Conservation (phyloP, 2,113 vertebrate genomes). For the Hipposideros armiger region DNA sequence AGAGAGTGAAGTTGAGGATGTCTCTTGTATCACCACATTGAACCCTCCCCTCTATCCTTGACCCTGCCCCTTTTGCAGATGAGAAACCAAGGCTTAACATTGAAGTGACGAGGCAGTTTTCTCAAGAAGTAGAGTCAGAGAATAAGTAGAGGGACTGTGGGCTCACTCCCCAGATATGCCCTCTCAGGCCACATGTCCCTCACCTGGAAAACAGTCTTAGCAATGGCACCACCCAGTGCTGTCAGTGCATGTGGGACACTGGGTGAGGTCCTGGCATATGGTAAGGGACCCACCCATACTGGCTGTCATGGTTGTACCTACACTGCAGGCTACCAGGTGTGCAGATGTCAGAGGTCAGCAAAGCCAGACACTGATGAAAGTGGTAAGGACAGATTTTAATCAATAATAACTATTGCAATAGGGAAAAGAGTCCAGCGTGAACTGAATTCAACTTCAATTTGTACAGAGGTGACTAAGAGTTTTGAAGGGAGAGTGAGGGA, state of each 20-base stretch:
- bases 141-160: background rate
- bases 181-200: too few species aligned
- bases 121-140: background rate
- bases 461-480: background rate
- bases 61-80: background rate
- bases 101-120: background rate
- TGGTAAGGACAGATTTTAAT: slow-evolving; percentile 23
- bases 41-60: background rate
- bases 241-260: background rate
- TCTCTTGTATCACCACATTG: background rate
- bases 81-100: background rate
- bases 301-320: background rate
- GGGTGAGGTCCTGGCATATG: background rate
- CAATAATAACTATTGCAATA: background rate
- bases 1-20: background rate
- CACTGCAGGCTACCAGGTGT: fast-evolving
- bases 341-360: background rate
- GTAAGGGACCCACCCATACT: fast-evolving
- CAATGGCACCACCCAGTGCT: fast-evolving
- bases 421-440: background rate
- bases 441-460: background rate
- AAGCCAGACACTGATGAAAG: background rate
- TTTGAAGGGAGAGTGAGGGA: background rate
- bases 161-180: background rate
- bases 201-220: background rate